Evolutionary conservation across 2,888 invertebrate species (phyloP).

Genomic region (Gisinianus flammeolus): DNA sequence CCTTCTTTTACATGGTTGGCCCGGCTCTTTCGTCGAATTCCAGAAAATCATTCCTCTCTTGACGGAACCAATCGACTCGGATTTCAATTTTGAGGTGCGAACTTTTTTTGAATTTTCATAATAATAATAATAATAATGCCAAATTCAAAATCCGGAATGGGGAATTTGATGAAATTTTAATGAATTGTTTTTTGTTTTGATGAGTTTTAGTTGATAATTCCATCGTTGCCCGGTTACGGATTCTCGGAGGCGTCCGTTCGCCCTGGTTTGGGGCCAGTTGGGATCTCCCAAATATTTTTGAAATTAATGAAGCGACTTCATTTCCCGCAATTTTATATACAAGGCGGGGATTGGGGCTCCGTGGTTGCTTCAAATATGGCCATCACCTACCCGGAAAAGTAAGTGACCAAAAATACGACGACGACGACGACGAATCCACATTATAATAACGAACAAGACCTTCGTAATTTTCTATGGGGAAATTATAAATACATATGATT

Average conservation of each 20-base stretch:
- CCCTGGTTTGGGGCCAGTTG: constrained; percentile 60
- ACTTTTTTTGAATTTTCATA: not conserved
- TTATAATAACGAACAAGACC: not conserved
- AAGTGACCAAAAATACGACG: not conserved
- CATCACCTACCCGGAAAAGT: constrained; percentile 60
- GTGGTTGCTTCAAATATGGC: constrained; percentile 62
- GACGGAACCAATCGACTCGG: constrained; percentile 65
- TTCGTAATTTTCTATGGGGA: not conserved
- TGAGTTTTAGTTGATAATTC: constrained; percentile 61
- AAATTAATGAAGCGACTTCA: constrained; percentile 64
- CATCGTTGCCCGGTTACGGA: constrained; percentile 67
- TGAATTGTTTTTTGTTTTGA: not conserved
- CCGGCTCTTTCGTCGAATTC: constrained; percentile 55
- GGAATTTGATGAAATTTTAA: not conserved
- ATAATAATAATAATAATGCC: not conserved
- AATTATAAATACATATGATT: not conserved
- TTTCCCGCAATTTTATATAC: constrained; percentile 62
- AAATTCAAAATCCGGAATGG: not conserved
- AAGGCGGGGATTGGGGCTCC: constrained; percentile 67
- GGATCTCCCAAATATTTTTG: constrained; percentile 59
- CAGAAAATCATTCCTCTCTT: constrained; percentile 62
- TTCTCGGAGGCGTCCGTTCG: constrained; percentile 64
- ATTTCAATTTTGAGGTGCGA: constrained; percentile 64
- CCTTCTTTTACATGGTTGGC: constrained; percentile 56
- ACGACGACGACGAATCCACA: not conserved